A percentile compares a stretch with the other conserved stretches of the same genome.
Conservation (phyloP, 2,888 invertebrate species). For the Drosophila pseudotakahashii region DNA sequence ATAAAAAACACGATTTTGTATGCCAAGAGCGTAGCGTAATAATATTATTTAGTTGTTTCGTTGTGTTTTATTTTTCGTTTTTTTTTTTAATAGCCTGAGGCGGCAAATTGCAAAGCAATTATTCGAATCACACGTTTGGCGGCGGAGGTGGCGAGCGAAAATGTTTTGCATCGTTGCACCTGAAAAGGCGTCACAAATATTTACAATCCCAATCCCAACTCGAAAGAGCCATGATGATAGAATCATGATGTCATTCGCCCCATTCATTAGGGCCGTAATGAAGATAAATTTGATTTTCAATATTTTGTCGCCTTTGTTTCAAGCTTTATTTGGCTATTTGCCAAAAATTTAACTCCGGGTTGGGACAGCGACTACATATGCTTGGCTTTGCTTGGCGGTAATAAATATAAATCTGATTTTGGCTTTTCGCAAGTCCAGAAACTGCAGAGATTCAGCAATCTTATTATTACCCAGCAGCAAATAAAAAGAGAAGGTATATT, state of each 20-base stretch:
- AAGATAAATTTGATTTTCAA: constrained; percentile 70
- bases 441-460: constrained; percentile 2
- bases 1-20: constrained; percentile 56
- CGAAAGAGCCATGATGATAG: constrained; percentile 36
- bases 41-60: constrained; percentile 46
- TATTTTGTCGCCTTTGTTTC: constrained; percentile 53
- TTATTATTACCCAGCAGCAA: background rate
- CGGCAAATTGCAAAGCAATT: constrained; percentile 73
- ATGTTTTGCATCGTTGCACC: constrained; percentile 72
- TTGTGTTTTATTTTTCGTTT: constrained; percentile 12
- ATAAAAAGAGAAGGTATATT: background rate
- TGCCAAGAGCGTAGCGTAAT: constrained; percentile 61
- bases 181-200: constrained; percentile 55
- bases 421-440: constrained; percentile 12
- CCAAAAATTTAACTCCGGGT: constrained; percentile 22
- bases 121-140: constrained; percentile 67
- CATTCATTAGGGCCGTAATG: constrained; percentile 60
- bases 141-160: constrained; percentile 52
- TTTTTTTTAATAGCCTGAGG: constrained; percentile 26
- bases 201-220: constrained; percentile 21
- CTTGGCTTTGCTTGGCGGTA: background rate
- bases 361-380: constrained; percentile 13
- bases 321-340: constrained; percentile 20
- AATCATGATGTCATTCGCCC: constrained; percentile 64
- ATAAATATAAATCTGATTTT: constrained; percentile 26